Conservation (phyloP, 2,797 vertebrate genomes). For the Enteromius argenteus region DNA sequence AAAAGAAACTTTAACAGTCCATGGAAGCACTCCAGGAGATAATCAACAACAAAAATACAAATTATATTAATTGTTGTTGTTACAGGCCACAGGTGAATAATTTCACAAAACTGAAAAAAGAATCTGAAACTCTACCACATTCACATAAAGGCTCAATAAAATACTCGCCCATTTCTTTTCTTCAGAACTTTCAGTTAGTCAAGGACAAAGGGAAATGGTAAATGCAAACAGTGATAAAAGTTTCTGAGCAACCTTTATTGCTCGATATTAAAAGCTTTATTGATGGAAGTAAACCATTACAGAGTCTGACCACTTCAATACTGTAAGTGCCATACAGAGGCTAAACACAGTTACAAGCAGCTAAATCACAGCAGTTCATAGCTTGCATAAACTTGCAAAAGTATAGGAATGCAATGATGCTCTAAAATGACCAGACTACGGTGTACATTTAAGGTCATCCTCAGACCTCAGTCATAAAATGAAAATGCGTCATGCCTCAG, state of each 20-base stretch:
- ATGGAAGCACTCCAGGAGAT: neutral
- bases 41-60: neutral
- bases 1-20: neutral
- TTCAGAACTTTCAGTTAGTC: neutral
- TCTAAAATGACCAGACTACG: neutral
- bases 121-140: neutral
- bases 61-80: neutral
- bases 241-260: neutral
- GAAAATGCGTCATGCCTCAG: no score
- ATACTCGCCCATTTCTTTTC: neutral
- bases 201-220: neutral
- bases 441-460: no score
- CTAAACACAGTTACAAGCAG: neutral
- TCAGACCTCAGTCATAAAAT: no score
- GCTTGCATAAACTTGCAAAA: neutral
- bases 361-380: neutral
- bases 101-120: constrained; percentile 26
- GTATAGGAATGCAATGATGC: neutral
- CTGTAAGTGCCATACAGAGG: neutral
- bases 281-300: constrained; percentile 1
- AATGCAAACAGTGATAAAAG: neutral
- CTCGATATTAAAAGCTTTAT: neutral
- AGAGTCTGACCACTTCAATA: neutral
- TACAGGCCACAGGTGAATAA: constrained; percentile 13
- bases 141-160: constrained; percentile 1